Evolutionary conservation across 64 coral and sea anemone species (phyloP).

Genomic region (Actinia tenebrosa): DNA sequence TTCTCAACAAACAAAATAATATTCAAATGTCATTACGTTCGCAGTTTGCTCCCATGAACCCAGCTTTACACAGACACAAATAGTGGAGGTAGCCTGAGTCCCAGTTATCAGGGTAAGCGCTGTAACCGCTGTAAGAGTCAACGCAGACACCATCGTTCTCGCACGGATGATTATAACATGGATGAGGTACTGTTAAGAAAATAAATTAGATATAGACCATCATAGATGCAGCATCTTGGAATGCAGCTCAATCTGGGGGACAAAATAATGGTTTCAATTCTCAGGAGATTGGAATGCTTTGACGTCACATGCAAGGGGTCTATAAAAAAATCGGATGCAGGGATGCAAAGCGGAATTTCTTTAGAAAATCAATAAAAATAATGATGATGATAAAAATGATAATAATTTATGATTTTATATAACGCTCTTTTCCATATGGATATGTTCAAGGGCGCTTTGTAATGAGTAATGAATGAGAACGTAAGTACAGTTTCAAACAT

Average conservation of each 20-base stretch:
- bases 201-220: background rate
- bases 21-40: slow-evolving; percentile 53
- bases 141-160: slow-evolving; percentile 82
- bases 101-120: slow-evolving; percentile 79
- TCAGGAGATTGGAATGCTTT: no score
- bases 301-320: background rate
- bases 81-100: slow-evolving; percentile 88
- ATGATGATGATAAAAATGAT: no score
- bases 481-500: no score
- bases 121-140: slow-evolving; percentile 94
- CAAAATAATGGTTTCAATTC: no score
- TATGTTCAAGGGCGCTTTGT: no score
- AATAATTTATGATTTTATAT: no score
- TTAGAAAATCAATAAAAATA: no score
- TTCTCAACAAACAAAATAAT: background rate
- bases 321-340: no score
- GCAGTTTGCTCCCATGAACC: slow-evolving; percentile 79
- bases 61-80: slow-evolving; percentile 71
- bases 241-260: background rate
- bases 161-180: slow-evolving; percentile 77
- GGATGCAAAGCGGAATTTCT: no score
- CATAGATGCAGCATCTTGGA: no score
- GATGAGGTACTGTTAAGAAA: slow-evolving; percentile 71
- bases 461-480: no score
- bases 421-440: no score